Conservation (phyloP, 2,113 vertebrate genomes). For the Lamprologus lemairii region DNA sequence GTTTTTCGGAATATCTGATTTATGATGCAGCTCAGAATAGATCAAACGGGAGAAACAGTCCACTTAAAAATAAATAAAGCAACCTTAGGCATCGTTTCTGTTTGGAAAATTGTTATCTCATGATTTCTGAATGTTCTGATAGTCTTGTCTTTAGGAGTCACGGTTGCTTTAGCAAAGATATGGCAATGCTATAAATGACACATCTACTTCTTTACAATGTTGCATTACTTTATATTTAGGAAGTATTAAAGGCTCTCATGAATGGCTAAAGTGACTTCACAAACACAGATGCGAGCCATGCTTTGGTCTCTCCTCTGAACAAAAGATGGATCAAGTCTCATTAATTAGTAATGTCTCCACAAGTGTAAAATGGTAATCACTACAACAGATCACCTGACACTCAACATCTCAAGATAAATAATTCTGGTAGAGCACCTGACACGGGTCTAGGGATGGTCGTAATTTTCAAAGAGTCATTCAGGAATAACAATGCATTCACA, state of each 20-base stretch:
- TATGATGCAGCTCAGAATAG: not conserved
- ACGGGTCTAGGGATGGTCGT: not conserved
- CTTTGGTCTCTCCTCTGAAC: not conserved
- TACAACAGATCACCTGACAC: not conserved
- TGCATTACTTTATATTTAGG: not conserved
- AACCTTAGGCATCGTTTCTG: not conserved
- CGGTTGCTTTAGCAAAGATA: not conserved
- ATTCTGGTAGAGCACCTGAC: not conserved
- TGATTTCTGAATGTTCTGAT: not conserved
- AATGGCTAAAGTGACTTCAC: not conserved
- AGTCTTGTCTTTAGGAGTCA: not conserved
- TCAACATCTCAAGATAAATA: not conserved
- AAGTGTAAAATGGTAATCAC: not conserved
- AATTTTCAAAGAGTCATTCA: not conserved
- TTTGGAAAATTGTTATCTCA: not conserved
- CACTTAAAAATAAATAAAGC: not conserved
- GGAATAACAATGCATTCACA: not conserved
- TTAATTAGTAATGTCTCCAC: not conserved
- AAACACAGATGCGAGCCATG: not conserved
- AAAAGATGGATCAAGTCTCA: not conserved
- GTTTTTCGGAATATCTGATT: not conserved
- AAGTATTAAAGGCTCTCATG: not conserved
- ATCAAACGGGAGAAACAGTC: not conserved
- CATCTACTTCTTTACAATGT: not conserved
- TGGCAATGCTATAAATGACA: not conserved